These are phyloP conservation scores for Heteropelma amictum DNA, from an alignment of 2,888 invertebrate species.

Conservation along the genomic window DNA sequence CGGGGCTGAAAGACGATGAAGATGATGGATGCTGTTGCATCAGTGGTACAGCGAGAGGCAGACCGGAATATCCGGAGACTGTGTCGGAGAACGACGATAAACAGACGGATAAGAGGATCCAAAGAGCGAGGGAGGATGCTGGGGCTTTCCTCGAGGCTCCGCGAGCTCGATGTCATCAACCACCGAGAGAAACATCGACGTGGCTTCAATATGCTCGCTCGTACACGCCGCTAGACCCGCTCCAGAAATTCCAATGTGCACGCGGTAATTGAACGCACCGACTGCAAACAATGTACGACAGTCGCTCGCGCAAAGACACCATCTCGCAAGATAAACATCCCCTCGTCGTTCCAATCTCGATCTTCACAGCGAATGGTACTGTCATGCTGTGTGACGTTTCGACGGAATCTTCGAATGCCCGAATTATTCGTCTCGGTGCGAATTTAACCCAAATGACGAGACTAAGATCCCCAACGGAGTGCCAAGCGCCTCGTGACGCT, in stretches of 20 bases:
- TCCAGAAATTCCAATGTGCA: conserved; percentile 61
- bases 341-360: conserved; percentile 38
- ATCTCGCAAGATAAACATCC: conserved; percentile 58
- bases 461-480: neutral
- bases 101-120: conserved; percentile 65
- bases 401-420: neutral
- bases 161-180: conserved; percentile 64
- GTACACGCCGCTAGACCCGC: conserved; percentile 2
- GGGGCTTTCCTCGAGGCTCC: conserved; percentile 53
- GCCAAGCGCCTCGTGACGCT: neutral
- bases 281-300: conserved; percentile 41
- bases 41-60: conserved; percentile 16
- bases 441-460: neutral
- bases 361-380: conserved; percentile 47
- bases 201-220: too few species aligned
- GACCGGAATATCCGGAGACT: conserved; percentile 56
- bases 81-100: conserved; percentile 72
- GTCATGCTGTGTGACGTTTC: too few species aligned
- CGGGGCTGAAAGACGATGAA: conserved; percentile 52
- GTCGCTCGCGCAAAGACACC: conserved; percentile 45
- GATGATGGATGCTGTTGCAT: neutral
- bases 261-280: conserved; percentile 71
- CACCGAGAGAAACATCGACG: too few species aligned
- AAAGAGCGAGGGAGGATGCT: conserved; percentile 43
- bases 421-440: neutral